Evolutionary conservation across 1,140 invertebrate genomes (phyloP), one percentile per base, ranked within the genome.

Genomic region (Pomacea maculata): DNA sequence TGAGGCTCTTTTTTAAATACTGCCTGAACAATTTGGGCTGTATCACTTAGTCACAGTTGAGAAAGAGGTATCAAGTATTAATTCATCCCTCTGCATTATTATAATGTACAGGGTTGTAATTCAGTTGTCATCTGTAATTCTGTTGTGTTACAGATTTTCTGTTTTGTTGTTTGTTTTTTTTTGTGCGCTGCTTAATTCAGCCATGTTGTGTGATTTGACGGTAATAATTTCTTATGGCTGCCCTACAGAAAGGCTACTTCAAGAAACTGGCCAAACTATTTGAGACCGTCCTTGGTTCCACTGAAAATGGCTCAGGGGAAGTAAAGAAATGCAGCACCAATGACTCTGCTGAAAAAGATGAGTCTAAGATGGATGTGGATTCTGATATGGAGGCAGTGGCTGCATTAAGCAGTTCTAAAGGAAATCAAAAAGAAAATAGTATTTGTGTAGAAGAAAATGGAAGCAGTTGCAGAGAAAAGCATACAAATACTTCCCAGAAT

Each of bases 171-270:
- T n/a, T n/a, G n/a, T 63, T 12, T 25, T 52, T 19, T 55, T 57
- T 10, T 57, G n/a, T 57, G 14, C 21, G 4, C 64, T 52, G 64
- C 25, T 65, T 80, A 64, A 74, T 64, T 68, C 11, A 75, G 10
- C 25, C 25, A 25, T 25, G 25, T 54, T 25, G 5, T 25, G 34
- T 11, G 12, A 57, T 54, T 25, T 75, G 34, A 45, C 34, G 1
- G 34, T 45, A 45, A 45, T 45, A 45, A 19, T 70, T 19, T n/a
- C 65, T 57, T 9, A 4, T n/a, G 75, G 71, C 75, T 75, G 52
- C 5, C 74, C 83, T 85, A 68, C 83, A 89, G 88, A 89, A 89
- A 84, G 86, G 87, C 15, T 89, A 88, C 77, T 88, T 80, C 74
- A 87, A 86, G 68, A 85, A 85, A 61, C 75, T 89, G n/a, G 82